Percentiles rank a stretch among this genome's conserved stretches.
phyloP scores from a whole-genome alignment of 2,113 vertebrate genomes.

The Hassar affinis region DNA sequence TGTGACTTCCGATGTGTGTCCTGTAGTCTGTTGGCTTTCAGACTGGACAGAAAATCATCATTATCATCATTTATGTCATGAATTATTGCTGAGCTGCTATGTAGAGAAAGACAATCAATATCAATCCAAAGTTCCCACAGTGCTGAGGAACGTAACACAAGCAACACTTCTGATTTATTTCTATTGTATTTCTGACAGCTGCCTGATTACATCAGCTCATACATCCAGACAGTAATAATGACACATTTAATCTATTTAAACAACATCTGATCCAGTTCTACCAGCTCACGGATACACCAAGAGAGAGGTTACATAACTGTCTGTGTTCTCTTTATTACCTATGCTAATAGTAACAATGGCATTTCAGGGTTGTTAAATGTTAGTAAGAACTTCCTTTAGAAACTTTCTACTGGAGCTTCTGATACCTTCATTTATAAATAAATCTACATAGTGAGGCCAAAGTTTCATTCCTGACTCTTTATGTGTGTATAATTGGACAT shows the following conservation, averaged over 20 bases:
- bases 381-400: too few relatives aligned
- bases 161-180: neutral
- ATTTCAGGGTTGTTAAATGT: accelerated
- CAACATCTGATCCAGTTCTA: slow-evolving; percentile 17
- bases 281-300: neutral
- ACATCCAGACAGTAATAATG: neutral
- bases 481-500: too few relatives aligned
- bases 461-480: too few relatives aligned
- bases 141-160: neutral
- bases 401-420: too few relatives aligned
- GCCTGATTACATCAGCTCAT: neutral
- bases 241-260: neutral
- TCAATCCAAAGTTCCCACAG: neutral
- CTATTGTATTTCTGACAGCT: neutral
- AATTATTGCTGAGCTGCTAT: neutral
- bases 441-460: too few relatives aligned
- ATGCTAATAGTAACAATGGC: too few relatives aligned
- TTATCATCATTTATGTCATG: neutral
- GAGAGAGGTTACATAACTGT: neutral
- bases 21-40: too few relatives aligned
- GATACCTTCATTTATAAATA: too few relatives aligned
- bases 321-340: neutral
- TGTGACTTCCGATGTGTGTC: too few relatives aligned
- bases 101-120: neutral
- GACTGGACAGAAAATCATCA: too few relatives aligned